Evolutionary conservation across 1,140 invertebrate species (phyloP), one percentile per base, ranked within the genome.

Genomic region (Drosophila dunni): DNA sequence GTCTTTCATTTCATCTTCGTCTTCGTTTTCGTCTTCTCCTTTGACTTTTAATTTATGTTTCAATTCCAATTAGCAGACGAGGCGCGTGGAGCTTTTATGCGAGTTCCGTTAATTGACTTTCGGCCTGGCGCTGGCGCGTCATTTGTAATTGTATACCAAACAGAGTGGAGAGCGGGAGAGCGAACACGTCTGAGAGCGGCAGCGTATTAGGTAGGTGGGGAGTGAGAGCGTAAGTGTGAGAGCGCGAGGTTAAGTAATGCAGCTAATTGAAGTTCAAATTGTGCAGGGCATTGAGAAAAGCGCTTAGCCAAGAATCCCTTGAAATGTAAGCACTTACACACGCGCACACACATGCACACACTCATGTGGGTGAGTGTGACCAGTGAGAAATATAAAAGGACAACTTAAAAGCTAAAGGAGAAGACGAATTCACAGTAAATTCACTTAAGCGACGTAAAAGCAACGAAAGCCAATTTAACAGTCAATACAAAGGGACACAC

Each of bases 221-320:
- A 60, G 60, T 13, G 33, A 11, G 60, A 8, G 15, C 20, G 13
- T 7, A 40, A 3, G 29, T n/a, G 34, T 34, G 36, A 9, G 11
- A 50, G 67, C 36, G 38, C 7, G 34, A 51, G 70, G 46, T 65
- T 50, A 74, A 36, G 57, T 69, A 69, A 79, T 74, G 83, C 83
- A 82, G 72, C 84, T 88, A 88, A 88, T 88, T 88, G 83, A 89
- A 88, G 83, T 88, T 86, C 83, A 86, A 86, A 83, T 88, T 88
- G 79, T 77, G 70, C 69, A 75, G 70, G 54, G 20, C 50, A 54
- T 57, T 64, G 33, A 58, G 61, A 65, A 73, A 77, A 60, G 45
- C 64, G 67, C 73, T 75, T 75, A 75, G 61, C 68, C 15, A 79
- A 67, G 83, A 88, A 88, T 89, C 83, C 83, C 60, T 80, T 88